Conservation (phyloP, 2,888 invertebrate species). For the Heliconius sara region DNA sequence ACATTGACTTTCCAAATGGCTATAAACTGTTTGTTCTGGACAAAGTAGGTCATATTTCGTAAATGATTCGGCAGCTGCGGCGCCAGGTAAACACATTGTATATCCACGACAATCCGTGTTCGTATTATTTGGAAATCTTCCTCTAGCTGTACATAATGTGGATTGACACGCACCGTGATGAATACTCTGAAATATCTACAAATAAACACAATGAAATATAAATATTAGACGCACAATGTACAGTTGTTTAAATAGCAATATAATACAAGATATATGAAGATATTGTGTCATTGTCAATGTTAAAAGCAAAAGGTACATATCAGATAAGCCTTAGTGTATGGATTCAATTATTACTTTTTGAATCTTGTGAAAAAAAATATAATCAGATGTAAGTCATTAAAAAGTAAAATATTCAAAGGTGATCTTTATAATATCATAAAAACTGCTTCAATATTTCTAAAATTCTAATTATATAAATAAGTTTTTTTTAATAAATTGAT, state of each 20-base stretch:
- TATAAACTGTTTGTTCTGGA: slow-evolving; percentile 67
- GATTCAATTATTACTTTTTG: not conserved
- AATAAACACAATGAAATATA: not conserved
- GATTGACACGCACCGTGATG: slow-evolving; percentile 56
- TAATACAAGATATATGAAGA: not conserved
- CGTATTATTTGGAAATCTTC: slow-evolving; percentile 68
- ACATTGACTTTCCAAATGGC: slow-evolving; percentile 68
- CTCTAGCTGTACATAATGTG: slow-evolving; percentile 60
- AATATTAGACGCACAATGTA: not conserved
- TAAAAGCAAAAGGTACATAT: not conserved
- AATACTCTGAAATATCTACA: slow-evolving; percentile 64
- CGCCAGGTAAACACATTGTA: slow-evolving; percentile 67
- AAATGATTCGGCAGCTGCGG: slow-evolving; percentile 52
- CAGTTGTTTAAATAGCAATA: not conserved
- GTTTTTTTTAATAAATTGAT: not conserved
- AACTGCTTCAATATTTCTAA: no score
- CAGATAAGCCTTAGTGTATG: not conserved
- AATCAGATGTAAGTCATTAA: no score
- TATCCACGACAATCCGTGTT: slow-evolving; percentile 67
- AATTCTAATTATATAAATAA: not conserved
- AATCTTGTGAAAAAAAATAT: no score
- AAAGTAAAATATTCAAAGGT: no score
- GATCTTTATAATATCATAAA: no score
- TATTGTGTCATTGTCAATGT: slow-evolving; percentile 2
- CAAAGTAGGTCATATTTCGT: slow-evolving; percentile 68